phyloP scores from a whole-genome alignment of 2,797 vertebrate species.

The Australoheros facetus region DNA sequence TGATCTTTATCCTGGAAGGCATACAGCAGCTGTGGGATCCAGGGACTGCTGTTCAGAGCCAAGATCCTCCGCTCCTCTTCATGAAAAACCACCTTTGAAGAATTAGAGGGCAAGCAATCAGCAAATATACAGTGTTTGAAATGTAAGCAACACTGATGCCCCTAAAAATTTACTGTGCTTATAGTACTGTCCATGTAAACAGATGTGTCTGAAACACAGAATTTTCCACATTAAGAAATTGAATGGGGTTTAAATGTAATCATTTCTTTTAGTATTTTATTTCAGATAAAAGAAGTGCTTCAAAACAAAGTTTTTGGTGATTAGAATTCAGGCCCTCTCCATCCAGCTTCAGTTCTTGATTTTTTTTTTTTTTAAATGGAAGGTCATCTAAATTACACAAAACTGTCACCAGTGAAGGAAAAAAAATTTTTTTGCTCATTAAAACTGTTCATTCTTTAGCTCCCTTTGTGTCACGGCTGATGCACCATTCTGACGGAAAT shows the following conservation, averaged over 20 bases:
- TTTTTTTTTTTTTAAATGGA: background rate
- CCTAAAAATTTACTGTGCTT: background rate
- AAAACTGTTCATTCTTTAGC: slow-evolving; percentile 31
- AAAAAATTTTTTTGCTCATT: slow-evolving; percentile 17
- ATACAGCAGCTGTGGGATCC: slow-evolving; percentile 92
- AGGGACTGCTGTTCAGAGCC: slow-evolving; percentile 86
- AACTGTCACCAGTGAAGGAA: slow-evolving; percentile 24
- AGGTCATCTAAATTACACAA: slow-evolving; percentile 11
- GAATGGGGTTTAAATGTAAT: background rate
- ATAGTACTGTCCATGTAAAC: background rate
- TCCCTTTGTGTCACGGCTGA: slow-evolving; percentile 30
- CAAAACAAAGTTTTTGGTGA: background rate
- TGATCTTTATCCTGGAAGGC: slow-evolving; percentile 94
- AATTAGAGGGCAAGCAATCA: slow-evolving; percentile 9
- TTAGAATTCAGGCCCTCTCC: background rate
- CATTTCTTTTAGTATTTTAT: background rate
- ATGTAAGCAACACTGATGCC: background rate
- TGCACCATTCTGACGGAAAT: slow-evolving; percentile 53
- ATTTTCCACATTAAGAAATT: background rate
- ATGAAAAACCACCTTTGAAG: slow-evolving; percentile 87
- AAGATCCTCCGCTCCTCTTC: slow-evolving; percentile 92
- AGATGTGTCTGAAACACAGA: background rate
- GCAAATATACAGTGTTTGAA: background rate
- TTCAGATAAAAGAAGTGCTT: background rate
- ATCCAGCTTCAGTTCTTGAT: background rate